These are phyloP conservation scores for Chymomyza procnemis DNA, from an alignment of 2,888 invertebrate species.

Conservation along the genomic window DNA sequence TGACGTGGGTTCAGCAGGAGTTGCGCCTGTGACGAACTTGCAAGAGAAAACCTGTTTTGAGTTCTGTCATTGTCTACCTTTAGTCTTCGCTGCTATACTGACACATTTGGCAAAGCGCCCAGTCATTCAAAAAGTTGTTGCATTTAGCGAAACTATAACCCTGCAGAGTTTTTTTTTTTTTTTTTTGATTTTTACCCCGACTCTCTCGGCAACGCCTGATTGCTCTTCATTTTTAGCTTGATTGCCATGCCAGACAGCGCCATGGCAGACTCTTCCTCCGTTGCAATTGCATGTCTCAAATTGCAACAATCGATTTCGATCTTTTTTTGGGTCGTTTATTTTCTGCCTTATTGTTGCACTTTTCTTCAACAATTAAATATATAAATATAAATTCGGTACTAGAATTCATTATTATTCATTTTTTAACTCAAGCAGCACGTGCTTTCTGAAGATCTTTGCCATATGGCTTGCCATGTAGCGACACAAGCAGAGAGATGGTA, in stretches of 20 bases:
- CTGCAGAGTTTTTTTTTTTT: not conserved
- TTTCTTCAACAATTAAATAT: too few species aligned
- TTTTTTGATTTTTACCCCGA: not conserved
- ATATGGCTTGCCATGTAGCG: constrained; percentile 13
- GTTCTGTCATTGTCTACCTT: constrained; percentile 9
- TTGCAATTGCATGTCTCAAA: constrained; percentile 63
- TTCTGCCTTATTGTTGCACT: not conserved
- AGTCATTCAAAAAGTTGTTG: constrained; percentile 55
- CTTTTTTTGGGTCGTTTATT: constrained; percentile 23
- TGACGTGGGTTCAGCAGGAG: not conserved
- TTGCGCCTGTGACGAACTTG: not conserved
- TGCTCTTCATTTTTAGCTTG: constrained; percentile 11
- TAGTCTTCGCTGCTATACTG: constrained; percentile 33
- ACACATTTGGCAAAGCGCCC: constrained; percentile 63
- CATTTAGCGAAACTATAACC: not conserved
- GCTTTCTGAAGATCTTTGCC: constrained; percentile 6
- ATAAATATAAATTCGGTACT: too few species aligned
- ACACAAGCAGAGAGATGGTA: not conserved
- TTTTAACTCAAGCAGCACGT: constrained; percentile 23
- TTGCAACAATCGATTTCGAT: constrained; percentile 65
- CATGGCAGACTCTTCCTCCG: constrained; percentile 51
- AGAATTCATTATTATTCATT: too few species aligned
- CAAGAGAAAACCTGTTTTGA: constrained; percentile 23
- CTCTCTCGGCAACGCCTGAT: constrained; percentile 40
- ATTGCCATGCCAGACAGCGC: constrained; percentile 23